Evolutionary conservation across 2,888 invertebrate species (phyloP).

Genomic region (Synanthedon formicaeformis): DNA sequence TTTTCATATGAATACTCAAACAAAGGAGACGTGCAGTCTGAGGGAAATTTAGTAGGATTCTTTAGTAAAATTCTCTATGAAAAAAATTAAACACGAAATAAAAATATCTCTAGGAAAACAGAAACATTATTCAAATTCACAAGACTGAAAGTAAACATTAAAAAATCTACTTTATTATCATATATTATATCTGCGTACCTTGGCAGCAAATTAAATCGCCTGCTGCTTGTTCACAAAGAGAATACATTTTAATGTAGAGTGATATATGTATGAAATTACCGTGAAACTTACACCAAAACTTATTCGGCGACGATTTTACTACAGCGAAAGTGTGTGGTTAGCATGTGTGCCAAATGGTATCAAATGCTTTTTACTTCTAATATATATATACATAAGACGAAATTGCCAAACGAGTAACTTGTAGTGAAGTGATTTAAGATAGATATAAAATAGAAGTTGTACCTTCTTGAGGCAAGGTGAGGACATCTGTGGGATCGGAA

Average conservation of each 20-base stretch:
- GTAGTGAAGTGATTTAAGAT: neutral
- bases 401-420: neutral
- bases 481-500: constrained; percentile 88
- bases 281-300: neutral
- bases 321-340: neutral
- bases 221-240: constrained; percentile 64
- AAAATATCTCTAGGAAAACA: too few relatives aligned
- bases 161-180: neutral
- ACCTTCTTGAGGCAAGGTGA: constrained; percentile 97
- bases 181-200: constrained; percentile 47
- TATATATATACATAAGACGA: neutral
- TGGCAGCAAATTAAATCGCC: constrained; percentile 69
- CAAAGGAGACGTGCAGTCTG: too few relatives aligned
- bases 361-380: neutral
- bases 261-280: neutral
- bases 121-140: too few relatives aligned
- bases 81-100: too few relatives aligned
- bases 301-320: neutral
- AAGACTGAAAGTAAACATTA: too few relatives aligned
- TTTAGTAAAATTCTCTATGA: too few relatives aligned
- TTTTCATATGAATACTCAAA: too few relatives aligned
- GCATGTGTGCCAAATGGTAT: too few relatives aligned
- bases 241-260: constrained; percentile 29
- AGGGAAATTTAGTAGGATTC: too few relatives aligned
- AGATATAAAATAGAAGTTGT: constrained; percentile 11